Percentiles rank a stretch among this genome's conserved stretches.
Evolutionary conservation across 2,797 vertebrate species (phyloP).

Genomic region (Corythornis leucogaster): DNA sequence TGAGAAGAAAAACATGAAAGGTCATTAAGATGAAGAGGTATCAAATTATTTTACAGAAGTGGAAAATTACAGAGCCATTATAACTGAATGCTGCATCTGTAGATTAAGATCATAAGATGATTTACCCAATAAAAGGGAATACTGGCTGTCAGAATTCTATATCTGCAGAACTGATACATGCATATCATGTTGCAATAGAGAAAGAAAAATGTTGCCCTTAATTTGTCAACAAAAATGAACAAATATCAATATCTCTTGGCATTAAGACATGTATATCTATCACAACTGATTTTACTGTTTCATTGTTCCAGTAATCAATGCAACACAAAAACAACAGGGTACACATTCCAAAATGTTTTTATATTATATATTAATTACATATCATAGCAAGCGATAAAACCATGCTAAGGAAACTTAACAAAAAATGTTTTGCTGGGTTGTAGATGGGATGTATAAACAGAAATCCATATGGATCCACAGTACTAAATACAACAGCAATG

Average conservation of each 20-base stretch:
- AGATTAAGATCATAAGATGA: not conserved
- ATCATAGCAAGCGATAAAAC: not conserved
- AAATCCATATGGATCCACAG: not conserved
- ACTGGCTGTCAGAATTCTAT: not conserved
- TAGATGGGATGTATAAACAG: not conserved
- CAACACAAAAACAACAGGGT: not conserved
- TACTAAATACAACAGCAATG: not conserved
- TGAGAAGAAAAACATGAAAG: not conserved
- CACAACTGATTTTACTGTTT: conserved; percentile 17
- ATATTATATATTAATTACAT: not conserved
- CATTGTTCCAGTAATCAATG: conserved; percentile 14
- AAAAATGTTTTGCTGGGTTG: not conserved
- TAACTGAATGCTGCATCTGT: not conserved
- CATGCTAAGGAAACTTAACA: not conserved
- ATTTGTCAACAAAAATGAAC: not conserved
- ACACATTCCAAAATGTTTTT: not conserved
- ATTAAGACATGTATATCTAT: not conserved
- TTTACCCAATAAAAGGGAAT: not conserved
- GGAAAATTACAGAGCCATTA: not conserved
- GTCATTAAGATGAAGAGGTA: not conserved
- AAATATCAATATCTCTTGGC: not conserved
- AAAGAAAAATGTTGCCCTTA: not conserved
- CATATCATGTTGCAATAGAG: not conserved
- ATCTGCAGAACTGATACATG: not conserved
- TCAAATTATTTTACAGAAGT: not conserved